Conservation (phyloP, 2,113 vertebrate species). For the Calonectris borealis region DNA sequence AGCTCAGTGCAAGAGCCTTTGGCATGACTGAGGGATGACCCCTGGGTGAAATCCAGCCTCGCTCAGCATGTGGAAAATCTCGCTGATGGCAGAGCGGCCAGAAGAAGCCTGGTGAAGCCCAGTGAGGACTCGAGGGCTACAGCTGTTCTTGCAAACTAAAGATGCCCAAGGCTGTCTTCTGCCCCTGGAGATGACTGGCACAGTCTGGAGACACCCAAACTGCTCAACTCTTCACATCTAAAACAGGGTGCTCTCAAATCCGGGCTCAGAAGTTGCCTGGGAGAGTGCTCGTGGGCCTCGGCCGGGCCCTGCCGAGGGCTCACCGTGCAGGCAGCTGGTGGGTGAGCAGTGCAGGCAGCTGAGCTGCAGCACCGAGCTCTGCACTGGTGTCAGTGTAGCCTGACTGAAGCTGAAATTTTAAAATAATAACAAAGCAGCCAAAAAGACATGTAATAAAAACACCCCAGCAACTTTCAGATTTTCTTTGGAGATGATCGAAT, state of each 20-base stretch:
- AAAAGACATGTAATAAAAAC: not conserved
- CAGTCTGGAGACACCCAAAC: not conserved
- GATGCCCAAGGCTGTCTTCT: not conserved
- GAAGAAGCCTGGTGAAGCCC: not conserved
- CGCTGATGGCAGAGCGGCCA: not conserved
- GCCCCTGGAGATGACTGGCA: not conserved
- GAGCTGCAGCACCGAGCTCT: not conserved
- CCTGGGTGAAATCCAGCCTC: not conserved
- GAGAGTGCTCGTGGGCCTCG: not conserved
- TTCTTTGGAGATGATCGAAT: not conserved
- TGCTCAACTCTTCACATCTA: not conserved
- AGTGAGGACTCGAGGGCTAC: fast-evolving
- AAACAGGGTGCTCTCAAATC: not conserved
- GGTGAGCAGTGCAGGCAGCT: not conserved
- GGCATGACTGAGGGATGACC: not conserved
- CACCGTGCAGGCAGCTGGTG: fast-evolving
- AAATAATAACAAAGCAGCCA: not conserved
- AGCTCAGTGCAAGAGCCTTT: fast-evolving
- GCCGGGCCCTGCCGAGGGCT: not conserved
- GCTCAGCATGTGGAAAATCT: not conserved
- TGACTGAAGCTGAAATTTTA: not conserved
- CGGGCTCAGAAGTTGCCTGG: not conserved
- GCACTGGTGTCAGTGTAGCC: fast-evolving
- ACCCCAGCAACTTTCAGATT: not conserved
- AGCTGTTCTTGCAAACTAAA: not conserved